Percentiles rank a stretch among this genome's conserved stretches.
Evolutionary conservation across 2,888 invertebrate genomes (phyloP).

Genomic region (Yponomeuta malinellus): DNA sequence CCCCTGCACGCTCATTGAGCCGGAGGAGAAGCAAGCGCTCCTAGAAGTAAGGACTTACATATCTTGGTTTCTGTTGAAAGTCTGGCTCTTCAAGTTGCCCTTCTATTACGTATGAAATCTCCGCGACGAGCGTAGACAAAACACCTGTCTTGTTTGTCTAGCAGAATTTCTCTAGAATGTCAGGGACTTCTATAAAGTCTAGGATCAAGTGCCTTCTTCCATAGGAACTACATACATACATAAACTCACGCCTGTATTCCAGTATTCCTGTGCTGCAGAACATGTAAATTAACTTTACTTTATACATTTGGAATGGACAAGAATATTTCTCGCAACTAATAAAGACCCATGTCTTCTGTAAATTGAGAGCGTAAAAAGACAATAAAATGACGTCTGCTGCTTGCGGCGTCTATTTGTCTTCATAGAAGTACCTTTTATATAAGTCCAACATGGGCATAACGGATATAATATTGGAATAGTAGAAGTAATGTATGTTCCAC

Average conservation of each 20-base stretch:
- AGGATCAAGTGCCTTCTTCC: too few relatives aligned
- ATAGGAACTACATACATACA: too few relatives aligned
- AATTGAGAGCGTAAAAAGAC: conserved; percentile 30
- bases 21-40: not conserved
- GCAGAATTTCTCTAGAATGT: too few relatives aligned
- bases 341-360: conserved; percentile 3
- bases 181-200: too few relatives aligned
- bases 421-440: not conserved
- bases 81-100: too few relatives aligned
- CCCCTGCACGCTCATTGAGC: not conserved
- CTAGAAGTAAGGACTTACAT: not conserved
- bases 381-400: conserved; percentile 3
- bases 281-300: conserved; percentile 46
- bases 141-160: too few relatives aligned
- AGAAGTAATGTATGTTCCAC: not conserved
- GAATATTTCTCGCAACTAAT: conserved; percentile 31
- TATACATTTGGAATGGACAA: conserved; percentile 34
- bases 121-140: too few relatives aligned
- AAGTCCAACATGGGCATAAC: not conserved
- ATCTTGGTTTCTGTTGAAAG: too few relatives aligned
- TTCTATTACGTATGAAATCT: too few relatives aligned
- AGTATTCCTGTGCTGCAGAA: conserved; percentile 34
- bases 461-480: not conserved
- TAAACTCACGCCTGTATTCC: too few relatives aligned
- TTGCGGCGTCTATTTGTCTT: conserved; percentile 1